Evolutionary conservation across 1,140 invertebrate species (phyloP).

Genomic region (Pseudomyrmex concolor): DNA sequence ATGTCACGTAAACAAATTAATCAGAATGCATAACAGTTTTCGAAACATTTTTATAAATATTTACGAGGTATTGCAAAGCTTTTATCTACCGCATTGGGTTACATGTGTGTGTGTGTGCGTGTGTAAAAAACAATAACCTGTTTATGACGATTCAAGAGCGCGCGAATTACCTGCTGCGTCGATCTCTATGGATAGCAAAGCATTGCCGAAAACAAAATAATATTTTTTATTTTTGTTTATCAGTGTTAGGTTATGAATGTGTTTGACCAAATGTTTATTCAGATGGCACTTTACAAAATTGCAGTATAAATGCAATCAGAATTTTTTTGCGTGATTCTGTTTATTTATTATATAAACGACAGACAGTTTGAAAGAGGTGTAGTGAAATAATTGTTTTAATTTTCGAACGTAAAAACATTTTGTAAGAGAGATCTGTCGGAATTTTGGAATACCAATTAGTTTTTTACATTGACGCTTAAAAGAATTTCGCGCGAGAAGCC

Average conservation of each 20-base stretch:
- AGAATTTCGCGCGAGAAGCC: not conserved
- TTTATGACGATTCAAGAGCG: not conserved
- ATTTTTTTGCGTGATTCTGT: too few relatives aligned
- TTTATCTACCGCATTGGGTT: too few relatives aligned
- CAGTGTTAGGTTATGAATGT: too few relatives aligned
- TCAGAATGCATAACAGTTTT: not conserved
- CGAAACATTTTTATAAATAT: not conserved
- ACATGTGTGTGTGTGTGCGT: not conserved
- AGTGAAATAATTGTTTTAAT: conserved; percentile 5
- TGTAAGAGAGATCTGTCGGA: not conserved
- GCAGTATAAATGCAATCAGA: too few relatives aligned
- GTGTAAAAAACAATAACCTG: not conserved
- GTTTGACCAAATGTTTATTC: too few relatives aligned
- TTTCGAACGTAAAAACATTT: not conserved
- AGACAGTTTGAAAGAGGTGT: not conserved
- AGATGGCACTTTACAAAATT: too few relatives aligned
- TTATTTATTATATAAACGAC: too few relatives aligned
- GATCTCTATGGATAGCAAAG: not conserved
- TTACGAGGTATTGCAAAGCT: not conserved
- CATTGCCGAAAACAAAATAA: too few relatives aligned
- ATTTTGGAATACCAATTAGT: not conserved
- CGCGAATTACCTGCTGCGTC: not conserved
- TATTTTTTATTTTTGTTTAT: too few relatives aligned
- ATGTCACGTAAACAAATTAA: not conserved
- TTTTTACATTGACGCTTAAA: too few relatives aligned